Conservation (phyloP, 1,140 invertebrate genomes). For the Drosophila sp. region DNA sequence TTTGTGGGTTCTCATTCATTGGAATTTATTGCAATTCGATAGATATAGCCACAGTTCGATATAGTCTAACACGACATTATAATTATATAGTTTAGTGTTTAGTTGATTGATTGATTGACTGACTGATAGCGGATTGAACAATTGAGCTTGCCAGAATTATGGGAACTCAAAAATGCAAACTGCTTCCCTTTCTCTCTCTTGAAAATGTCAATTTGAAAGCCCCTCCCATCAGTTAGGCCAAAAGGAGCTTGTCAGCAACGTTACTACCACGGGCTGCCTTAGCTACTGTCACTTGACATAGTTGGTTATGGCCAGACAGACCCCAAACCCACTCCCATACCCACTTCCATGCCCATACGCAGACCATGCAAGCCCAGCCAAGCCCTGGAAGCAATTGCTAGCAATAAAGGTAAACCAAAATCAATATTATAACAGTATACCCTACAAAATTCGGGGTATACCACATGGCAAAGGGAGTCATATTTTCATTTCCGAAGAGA, state of each 20-base stretch:
- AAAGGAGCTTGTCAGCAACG: slow-evolving; percentile 20
- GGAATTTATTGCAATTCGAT: slow-evolving; percentile 1
- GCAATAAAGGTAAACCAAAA: slow-evolving; percentile 10
- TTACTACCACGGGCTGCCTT: background rate
- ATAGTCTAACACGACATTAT: slow-evolving; percentile 6
- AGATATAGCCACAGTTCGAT: background rate
- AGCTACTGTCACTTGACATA: slow-evolving; percentile 5
- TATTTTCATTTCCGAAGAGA: too few relatives aligned
- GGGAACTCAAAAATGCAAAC: slow-evolving; percentile 46
- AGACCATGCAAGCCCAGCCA: background rate
- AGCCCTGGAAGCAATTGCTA: background rate
- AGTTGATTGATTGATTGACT: slow-evolving; percentile 42
- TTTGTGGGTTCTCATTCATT: background rate
- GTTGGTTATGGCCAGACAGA: slow-evolving; percentile 7
- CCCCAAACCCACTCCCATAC: background rate
- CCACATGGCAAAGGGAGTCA: background rate
- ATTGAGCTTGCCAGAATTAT: slow-evolving; percentile 41
- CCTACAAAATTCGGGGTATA: background rate
- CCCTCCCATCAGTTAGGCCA: background rate
- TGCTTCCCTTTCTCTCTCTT: slow-evolving; percentile 7
- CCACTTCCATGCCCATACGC: background rate
- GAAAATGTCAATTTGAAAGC: slow-evolving; percentile 3
- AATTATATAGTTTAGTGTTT: slow-evolving; percentile 18
- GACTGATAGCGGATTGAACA: slow-evolving; percentile 25
- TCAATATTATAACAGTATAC: slow-evolving; percentile 9